Conservation (phyloP, 2,797 vertebrate species). For the Ptychobarbus kaznakovi region DNA sequence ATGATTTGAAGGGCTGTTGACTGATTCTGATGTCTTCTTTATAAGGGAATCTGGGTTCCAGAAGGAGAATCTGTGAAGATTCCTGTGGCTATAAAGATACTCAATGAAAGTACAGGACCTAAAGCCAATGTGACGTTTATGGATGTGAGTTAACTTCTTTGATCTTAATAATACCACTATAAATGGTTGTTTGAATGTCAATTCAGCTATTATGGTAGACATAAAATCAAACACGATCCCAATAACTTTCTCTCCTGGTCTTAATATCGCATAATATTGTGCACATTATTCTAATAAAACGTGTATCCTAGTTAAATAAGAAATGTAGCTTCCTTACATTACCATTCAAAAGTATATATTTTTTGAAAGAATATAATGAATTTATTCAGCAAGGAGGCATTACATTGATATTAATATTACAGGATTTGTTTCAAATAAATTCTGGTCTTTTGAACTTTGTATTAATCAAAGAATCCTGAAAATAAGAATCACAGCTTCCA, state of each 20-base stretch:
- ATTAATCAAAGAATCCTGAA: not conserved
- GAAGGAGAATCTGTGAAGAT: conserved; percentile 98
- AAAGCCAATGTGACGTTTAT: conserved; percentile 98
- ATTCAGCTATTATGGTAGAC: not conserved
- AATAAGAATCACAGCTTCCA: not conserved
- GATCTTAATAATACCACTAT: not conserved
- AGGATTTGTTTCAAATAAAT: not conserved
- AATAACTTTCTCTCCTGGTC: not conserved
- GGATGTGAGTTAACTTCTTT: conserved; percentile 87
- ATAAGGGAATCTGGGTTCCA: conserved; percentile 95
- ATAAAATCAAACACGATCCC: not conserved
- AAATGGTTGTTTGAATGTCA: not conserved
- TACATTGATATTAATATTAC: not conserved
- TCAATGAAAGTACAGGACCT: conserved; percentile 93
- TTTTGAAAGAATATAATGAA: not conserved
- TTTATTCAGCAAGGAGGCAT: not conserved
- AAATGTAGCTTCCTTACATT: not conserved
- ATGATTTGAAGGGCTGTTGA: not conserved
- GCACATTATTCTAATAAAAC: not conserved
- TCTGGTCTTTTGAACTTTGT: not conserved
- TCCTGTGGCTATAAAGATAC: conserved; percentile 96
- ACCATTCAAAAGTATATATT: not conserved
- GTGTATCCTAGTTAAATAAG: not conserved
- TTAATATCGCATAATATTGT: not conserved
- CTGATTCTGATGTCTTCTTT: conserved; percentile 18